Conservation (phyloP, 1,140 invertebrate species). For the Anagrus nilaparvatae region DNA sequence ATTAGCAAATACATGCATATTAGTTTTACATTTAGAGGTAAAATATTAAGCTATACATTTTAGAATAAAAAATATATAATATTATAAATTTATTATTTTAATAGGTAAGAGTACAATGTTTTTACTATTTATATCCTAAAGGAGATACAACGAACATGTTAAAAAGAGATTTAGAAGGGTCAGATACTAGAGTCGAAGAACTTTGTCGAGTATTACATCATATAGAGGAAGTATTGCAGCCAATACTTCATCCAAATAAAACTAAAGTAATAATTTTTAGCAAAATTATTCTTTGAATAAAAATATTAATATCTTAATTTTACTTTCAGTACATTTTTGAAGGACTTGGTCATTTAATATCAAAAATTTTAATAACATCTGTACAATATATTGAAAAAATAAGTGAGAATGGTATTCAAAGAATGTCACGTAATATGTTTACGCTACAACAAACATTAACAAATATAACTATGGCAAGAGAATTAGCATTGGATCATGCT, state of each 20-base stretch:
- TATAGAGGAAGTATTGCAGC: conserved; percentile 69
- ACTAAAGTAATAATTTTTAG: conserved; percentile 51
- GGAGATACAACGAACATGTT: conserved; percentile 47
- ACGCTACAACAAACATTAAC: conserved; percentile 77
- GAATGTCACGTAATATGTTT: conserved; percentile 79
- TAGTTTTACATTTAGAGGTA: conserved; percentile 86
- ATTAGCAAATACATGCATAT: conserved; percentile 78
- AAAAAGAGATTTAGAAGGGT: conserved; percentile 54
- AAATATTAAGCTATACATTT: conserved; percentile 11
- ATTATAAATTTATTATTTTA: conserved; percentile 5
- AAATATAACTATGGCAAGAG: conserved; percentile 72
- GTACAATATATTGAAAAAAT: conserved; percentile 70
- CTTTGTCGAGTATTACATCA: conserved; percentile 67
- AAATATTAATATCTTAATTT: conserved; percentile 7
- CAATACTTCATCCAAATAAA: conserved; percentile 63
- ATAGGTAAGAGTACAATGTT: conserved; percentile 84
- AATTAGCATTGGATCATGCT: conserved; percentile 79
- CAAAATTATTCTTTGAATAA: conserved; percentile 7
- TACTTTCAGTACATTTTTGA: conserved; percentile 82
- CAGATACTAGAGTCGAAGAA: conserved; percentile 71
- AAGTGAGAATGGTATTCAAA: conserved; percentile 68
- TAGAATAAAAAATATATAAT: conserved; percentile 6
- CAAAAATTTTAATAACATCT: conserved; percentile 75
- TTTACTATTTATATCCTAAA: conserved; percentile 75
- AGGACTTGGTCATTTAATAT: conserved; percentile 78